These are phyloP conservation scores for Acrobasis repandana DNA, from an alignment of 2,888 invertebrate genomes.

Conservation along the genomic window DNA sequence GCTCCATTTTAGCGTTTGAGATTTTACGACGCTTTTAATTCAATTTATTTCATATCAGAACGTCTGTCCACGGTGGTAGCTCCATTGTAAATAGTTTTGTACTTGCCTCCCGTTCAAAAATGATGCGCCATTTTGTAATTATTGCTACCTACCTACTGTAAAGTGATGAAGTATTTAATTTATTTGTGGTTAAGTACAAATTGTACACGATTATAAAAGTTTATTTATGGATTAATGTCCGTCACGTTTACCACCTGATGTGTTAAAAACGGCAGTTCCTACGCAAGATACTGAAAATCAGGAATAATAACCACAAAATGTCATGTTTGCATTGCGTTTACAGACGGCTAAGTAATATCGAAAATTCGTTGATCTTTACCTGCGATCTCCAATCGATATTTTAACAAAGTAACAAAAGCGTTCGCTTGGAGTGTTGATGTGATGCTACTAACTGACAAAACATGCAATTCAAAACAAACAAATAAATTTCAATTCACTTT, in stretches of 20 bases:
- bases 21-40: too few species aligned
- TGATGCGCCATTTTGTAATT: background rate
- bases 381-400: slow-evolving; percentile 7
- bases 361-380: background rate
- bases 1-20: too few species aligned
- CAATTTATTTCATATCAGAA: background rate
- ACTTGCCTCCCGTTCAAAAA: slow-evolving; percentile 6
- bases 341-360: background rate
- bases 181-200: slow-evolving; percentile 5
- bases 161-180: background rate
- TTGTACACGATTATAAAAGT: background rate
- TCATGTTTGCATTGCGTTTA: background rate
- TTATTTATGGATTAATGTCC: too few species aligned
- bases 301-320: too few species aligned
- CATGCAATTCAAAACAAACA: too few species aligned
- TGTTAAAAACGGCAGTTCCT: too few species aligned
- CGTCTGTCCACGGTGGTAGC: background rate
- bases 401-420: background rate
- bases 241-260: too few species aligned
- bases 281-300: too few species aligned
- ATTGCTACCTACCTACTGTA: background rate
- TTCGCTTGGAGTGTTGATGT: slow-evolving; percentile 2
- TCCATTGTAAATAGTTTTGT: background rate
- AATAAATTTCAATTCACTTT: too few species aligned
- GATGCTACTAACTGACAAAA: too few species aligned